These are phyloP conservation scores for Platypus cylindrus DNA, from an alignment of 2,888 invertebrate species.

Conservation along the genomic window DNA sequence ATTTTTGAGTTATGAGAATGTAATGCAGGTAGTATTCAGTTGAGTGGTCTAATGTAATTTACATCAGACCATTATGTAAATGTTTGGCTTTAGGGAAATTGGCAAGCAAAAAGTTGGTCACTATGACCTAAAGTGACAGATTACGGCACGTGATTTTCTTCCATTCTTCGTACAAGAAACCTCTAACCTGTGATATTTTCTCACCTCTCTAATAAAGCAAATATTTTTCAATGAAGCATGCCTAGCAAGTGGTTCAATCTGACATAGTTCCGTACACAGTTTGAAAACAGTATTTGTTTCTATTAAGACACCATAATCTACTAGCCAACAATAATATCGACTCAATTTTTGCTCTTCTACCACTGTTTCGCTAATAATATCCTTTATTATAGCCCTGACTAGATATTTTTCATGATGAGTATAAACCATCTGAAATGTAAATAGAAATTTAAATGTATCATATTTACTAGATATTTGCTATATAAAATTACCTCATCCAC, in stretches of 20 bases:
- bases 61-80: too few relatives aligned
- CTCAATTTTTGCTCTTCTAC: neutral
- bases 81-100: too few relatives aligned
- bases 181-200: neutral
- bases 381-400: conserved; percentile 17
- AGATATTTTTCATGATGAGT: conserved; percentile 13
- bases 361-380: neutral
- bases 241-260: conserved; percentile 16
- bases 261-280: conserved; percentile 16
- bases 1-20: too few relatives aligned
- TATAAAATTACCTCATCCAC: conserved; percentile 15
- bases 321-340: conserved; percentile 24
- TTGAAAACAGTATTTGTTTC: conserved; percentile 18
- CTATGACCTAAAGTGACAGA: too few relatives aligned
- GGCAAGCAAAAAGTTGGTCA: too few relatives aligned
- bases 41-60: too few relatives aligned
- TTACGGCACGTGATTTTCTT: too few relatives aligned
- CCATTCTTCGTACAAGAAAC: neutral
- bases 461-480: conserved; percentile 1
- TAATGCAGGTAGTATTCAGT: too few relatives aligned
- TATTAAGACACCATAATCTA: conserved; percentile 22
- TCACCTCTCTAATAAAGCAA: conserved; percentile 20
- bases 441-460: conserved; percentile 1
- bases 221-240: conserved; percentile 24
- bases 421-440: conserved; percentile 18